Percentiles rank a stretch among this genome's conserved stretches.
Evolutionary conservation across 1,140 invertebrate species (phyloP).

Genomic region (Magallana ariakensis): DNA sequence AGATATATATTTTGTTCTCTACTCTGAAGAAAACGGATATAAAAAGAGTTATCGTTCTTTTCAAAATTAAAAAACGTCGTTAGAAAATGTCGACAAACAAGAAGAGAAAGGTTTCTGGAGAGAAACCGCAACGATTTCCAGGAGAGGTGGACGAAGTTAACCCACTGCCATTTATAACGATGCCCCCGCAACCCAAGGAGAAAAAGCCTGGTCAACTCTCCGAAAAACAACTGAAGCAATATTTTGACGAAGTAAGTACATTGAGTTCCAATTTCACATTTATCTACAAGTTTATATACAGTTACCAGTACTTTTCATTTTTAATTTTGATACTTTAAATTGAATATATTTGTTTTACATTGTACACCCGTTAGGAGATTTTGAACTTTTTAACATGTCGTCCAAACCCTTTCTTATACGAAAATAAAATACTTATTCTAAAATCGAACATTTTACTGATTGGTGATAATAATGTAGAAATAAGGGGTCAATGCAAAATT

Average conservation of each 20-base stretch:
- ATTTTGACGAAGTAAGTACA: slow-evolving; percentile 68
- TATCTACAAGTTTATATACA: neutral
- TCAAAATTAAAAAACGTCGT: neutral
- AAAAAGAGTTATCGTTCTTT: neutral
- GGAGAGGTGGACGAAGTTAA: slow-evolving; percentile 48
- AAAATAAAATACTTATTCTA: too few species aligned
- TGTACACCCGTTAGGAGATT: too few species aligned
- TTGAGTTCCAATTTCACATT: neutral
- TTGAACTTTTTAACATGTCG: too few species aligned
- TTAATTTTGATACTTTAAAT: too few species aligned
- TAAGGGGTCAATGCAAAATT: too few species aligned
- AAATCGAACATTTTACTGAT: too few species aligned
- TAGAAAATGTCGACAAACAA: slow-evolving; percentile 19
- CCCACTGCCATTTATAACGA: slow-evolving; percentile 58
- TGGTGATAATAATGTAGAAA: too few species aligned
- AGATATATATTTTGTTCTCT: too few species aligned
- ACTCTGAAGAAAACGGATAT: too few species aligned
- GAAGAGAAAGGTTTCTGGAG: neutral
- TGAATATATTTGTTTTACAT: too few species aligned
- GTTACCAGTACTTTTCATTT: neutral
- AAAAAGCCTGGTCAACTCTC: slow-evolving; percentile 70
- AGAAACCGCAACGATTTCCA: slow-evolving; percentile 8
- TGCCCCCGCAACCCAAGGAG: slow-evolving; percentile 65
- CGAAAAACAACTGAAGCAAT: slow-evolving; percentile 65
- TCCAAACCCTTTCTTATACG: too few species aligned